Percentiles rank a stretch among this genome's conserved stretches.
These are phyloP conservation scores for Eupithecia subfuscata DNA, from an alignment of 2,888 invertebrate genomes.

Conservation along the genomic window DNA sequence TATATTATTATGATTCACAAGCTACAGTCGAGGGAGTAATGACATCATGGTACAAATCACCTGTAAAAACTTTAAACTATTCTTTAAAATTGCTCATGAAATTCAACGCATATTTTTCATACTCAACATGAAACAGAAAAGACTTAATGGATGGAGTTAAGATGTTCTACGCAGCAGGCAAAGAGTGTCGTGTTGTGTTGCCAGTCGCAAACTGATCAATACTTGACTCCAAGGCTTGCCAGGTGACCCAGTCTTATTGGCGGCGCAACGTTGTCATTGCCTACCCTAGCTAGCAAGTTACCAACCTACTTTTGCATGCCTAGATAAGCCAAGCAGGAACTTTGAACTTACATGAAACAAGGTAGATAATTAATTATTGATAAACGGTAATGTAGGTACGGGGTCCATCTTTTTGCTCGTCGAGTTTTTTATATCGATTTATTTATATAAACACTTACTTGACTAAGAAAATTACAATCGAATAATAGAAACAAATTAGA, in stretches of 20 bases:
- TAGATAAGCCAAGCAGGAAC: no score
- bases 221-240: conserved; percentile 46
- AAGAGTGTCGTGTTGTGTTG: conserved; percentile 1
- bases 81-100: neutral
- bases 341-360: no score
- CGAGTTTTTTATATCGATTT: no score
- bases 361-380: no score
- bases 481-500: no score
- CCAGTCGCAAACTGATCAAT: conserved; percentile 58
- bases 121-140: neutral
- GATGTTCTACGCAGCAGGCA: neutral
- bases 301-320: no score
- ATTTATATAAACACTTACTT: no score
- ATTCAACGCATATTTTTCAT: neutral
- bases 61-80: neutral
- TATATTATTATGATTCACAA: conserved; percentile 11
- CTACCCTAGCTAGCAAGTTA: no score
- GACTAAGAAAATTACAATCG: no score
- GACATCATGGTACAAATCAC: conserved; percentile 10
- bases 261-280: conserved; percentile 16
- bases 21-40: conserved; percentile 11
- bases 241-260: conserved; percentile 57
- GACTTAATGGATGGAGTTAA: neutral
- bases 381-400: no score
- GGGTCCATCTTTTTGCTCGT: no score